Base-by-base conservation (phyloP, 1,140 invertebrate genomes). In the Phymorhynchus buccinoides region DNA sequence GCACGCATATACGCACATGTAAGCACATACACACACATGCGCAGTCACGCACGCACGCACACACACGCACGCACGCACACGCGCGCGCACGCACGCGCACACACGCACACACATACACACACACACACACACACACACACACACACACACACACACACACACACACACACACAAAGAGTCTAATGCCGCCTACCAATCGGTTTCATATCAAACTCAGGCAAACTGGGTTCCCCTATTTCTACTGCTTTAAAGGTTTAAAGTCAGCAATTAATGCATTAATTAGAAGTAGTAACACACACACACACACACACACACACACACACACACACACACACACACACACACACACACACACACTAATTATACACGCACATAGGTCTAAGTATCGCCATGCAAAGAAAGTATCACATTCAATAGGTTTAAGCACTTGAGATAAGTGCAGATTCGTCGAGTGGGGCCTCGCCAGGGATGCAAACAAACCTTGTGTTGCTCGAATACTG, bases 101-200 rank as follows among this genome's bases (percentile, higher is more conserved):
- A 37, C 68, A 71, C 68, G 22, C 66, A 37, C 32, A 37, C 66
- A 37, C 66, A 37, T 32, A 71, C 66, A 35, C 32, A 37, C 66
- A 71, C 6, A 71, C 4, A 71, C 68, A 35, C 68, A 71, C 68
- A 71, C 68, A 71, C 68, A 71, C 62, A 66, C 62, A 66, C 68
- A 35, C 2, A 22, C 56, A 62, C 22, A 22, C 7, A 37, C 30
- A 71, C 68, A 71, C 66, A 22, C 66, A 71, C 66, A 71, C 66
- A 71, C 66, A 71, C 66, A 32, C n/a, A 71, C 68, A 71, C 30
- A 71, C 68, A 71, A n/a, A n/a, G n/a, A n/a, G n/a, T n/a, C n/a
- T n/a, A n/a, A n/a, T n/a, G n/a, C n/a, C n/a, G 22, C 48, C 48
- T 22, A 7, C 7, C 48, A 52, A 52, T n/a, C n/a, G n/a, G n/a